Percentiles rank a stretch among this genome's conserved stretches.
Conservation (phyloP, 1,140 invertebrate genomes). For the Bombus soroeensis region DNA sequence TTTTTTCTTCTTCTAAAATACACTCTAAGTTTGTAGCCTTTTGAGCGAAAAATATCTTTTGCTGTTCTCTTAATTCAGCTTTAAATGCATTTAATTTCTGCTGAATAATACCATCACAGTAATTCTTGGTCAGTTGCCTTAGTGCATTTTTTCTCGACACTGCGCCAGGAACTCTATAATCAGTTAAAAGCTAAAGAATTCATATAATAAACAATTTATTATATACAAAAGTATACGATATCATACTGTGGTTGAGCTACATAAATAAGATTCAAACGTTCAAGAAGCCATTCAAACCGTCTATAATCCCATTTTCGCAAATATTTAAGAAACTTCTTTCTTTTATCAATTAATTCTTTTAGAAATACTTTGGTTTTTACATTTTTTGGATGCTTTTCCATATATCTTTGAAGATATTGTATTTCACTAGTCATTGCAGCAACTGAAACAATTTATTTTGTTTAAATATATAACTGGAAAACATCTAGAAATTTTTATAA, state of each 20-base stretch:
- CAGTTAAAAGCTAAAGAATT: background rate
- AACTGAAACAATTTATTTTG: constrained; percentile 78
- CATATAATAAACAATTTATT: background rate
- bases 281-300: constrained; percentile 93
- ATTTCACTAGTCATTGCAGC: constrained; percentile 84
- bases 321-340: constrained; percentile 88
- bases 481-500: background rate
- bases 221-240: background rate
- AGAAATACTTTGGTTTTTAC: constrained; percentile 83
- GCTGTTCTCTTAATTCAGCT: constrained; percentile 85
- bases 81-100: constrained; percentile 87
- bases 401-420: constrained; percentile 82
- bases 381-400: constrained; percentile 83
- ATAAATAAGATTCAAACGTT: constrained; percentile 90
- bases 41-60: constrained; percentile 86
- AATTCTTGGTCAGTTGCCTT: constrained; percentile 85
- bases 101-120: constrained; percentile 87
- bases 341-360: constrained; percentile 89
- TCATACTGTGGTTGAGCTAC: constrained; percentile 86
- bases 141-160: constrained; percentile 85
- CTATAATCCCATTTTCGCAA: constrained; percentile 90
- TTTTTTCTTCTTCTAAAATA: constrained; percentile 88
- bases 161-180: background rate
- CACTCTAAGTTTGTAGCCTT: constrained; percentile 85
- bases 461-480: background rate